Evolutionary conservation across 2,888 invertebrate genomes (phyloP), one percentile per base, ranked within the genome.

Genomic region (Hipparchia semele): DNA sequence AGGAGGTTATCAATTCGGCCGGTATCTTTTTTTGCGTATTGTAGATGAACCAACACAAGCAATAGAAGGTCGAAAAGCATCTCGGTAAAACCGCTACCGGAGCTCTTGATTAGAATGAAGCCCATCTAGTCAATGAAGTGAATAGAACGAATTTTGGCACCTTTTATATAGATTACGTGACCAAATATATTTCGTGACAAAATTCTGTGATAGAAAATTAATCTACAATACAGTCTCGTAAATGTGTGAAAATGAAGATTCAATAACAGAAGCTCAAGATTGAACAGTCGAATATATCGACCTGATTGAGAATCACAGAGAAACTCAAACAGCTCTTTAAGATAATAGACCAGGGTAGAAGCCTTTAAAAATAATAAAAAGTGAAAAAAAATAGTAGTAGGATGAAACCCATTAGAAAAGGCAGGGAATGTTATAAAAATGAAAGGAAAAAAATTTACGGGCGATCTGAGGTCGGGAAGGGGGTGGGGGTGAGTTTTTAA

Each of bases 181-280:
- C 70, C 72, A 67, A 74, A 74, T 74, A 72, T 67, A 68, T 62
- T 74, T 67, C 72, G 74, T 74, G 72, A 74, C 71, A 59, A 70
- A 67, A 72, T 67, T 70, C 23, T 49, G 13, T n/a, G 12, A 10
- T 10, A 33, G 59, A 10, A 60, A 60, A 60, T 60, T 33, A 39
- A 60, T 58, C 58, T 23, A 23, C 23, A 39, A 60, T 54, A 54
- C 10, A 2, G 9, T 7, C 12, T 39, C 39, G 0, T 39, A 39
- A 39, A 2, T 33, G 59, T 60, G 13, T 56, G 13, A 5, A 12
- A n/a, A 13, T 56, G 56, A n/a, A 56, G 13, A 13, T 13, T 13
- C 54, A 23, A 23, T 23, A 23, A 23, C 23, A 23, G 23, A 23
- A 23, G 23, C 1, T 23, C 23, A 23, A 23, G 23, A 23, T 23